phyloP scores from a whole-genome alignment of 2,113 vertebrate genomes.

The Ardeotis arabs region DNA sequence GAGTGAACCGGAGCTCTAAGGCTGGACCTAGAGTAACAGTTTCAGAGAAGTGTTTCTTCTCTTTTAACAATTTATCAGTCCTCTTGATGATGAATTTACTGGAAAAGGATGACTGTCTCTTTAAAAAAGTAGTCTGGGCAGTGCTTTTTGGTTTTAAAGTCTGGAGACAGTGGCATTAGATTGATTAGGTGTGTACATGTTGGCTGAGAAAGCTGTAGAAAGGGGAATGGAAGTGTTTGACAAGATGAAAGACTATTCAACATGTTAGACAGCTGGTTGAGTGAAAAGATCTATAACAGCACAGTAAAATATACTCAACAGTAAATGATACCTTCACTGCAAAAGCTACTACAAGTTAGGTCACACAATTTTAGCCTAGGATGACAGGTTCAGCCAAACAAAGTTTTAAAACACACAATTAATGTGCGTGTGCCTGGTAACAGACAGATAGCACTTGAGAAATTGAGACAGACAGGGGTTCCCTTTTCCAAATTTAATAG shows the following conservation, averaged over 20 bases:
- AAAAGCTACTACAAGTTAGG: constrained; percentile 65
- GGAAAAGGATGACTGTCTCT: constrained; percentile 63
- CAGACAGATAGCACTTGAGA: constrained; percentile 64
- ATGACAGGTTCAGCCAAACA: constrained; percentile 66
- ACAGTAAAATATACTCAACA: constrained; percentile 80
- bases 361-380: constrained; percentile 63
- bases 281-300: constrained; percentile 79
- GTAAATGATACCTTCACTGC: constrained; percentile 71
- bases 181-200: constrained; percentile 83
- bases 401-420: constrained; percentile 66
- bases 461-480: constrained; percentile 64
- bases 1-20: background rate
- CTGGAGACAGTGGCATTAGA: constrained; percentile 85
- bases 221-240: constrained; percentile 79
- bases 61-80: constrained; percentile 29
- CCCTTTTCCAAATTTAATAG: constrained; percentile 58
- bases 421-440: constrained; percentile 42
- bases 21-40: constrained; percentile 56
- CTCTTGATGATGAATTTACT: constrained; percentile 28
- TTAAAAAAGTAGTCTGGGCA: constrained; percentile 74
- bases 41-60: constrained; percentile 15
- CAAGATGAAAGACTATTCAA: constrained; percentile 83
- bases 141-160: constrained; percentile 73
- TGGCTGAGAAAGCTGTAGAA: constrained; percentile 78
- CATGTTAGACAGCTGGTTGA: constrained; percentile 84